Evolutionary conservation across 2,888 invertebrate genomes (phyloP).

Genomic region (Chelonus formosanus): DNA sequence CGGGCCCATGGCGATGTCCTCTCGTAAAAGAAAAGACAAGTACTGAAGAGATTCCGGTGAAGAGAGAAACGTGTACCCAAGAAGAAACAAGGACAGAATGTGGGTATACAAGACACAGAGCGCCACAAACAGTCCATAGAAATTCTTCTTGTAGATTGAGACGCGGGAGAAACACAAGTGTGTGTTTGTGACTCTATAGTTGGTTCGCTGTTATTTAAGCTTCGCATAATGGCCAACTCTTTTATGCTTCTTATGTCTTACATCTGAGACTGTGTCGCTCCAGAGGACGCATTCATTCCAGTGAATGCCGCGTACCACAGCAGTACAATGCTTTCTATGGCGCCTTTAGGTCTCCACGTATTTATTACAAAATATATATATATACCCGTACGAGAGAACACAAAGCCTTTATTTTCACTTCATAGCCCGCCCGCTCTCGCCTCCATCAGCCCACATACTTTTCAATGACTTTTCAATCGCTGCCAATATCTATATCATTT

Average conservation of each 20-base stretch:
- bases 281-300: constrained; percentile 58
- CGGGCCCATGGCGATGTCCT: constrained; percentile 19
- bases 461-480: no score
- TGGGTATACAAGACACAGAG: constrained; percentile 44
- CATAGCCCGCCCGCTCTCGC: background rate
- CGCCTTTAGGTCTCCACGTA: constrained; percentile 43
- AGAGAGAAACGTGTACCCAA: constrained; percentile 33
- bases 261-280: constrained; percentile 58
- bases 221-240: constrained; percentile 62
- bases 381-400: constrained; percentile 32
- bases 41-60: constrained; percentile 37
- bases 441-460: no score
- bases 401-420: constrained; percentile 11
- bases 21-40: constrained; percentile 33
- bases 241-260: constrained; percentile 63
- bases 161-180: constrained; percentile 21
- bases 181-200: background rate
- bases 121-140: constrained; percentile 50
- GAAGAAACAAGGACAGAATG: constrained; percentile 12
- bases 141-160: constrained; percentile 36
- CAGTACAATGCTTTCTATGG: constrained; percentile 52
- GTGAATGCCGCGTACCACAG: constrained; percentile 49
- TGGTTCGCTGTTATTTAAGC: constrained; percentile 61
- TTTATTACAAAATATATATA: constrained; percentile 36
- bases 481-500: no score